These are phyloP conservation scores for Drosophila tani DNA, from an alignment of 1,140 invertebrate species.

Conservation along the genomic window DNA sequence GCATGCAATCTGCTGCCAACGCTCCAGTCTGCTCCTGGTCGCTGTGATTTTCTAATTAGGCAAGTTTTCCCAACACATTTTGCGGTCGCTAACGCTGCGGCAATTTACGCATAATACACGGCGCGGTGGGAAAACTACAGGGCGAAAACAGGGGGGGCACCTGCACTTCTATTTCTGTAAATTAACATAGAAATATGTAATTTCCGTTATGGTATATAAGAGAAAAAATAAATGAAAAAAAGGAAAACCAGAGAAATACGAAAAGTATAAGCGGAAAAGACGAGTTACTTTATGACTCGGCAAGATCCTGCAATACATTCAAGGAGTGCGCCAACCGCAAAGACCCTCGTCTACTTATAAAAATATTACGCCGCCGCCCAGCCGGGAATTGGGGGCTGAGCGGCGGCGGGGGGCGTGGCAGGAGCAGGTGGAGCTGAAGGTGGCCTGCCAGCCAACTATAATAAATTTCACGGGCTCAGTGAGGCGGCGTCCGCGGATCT, in stretches of 20 bases:
- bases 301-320: constrained; percentile 62
- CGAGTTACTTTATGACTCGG: constrained; percentile 69
- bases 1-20: constrained; percentile 47
- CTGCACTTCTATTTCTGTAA: constrained; percentile 55
- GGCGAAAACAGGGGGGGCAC: neutral
- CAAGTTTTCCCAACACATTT: constrained; percentile 61
- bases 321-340: constrained; percentile 42
- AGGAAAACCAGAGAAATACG: constrained; percentile 28
- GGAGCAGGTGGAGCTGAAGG: constrained; percentile 5
- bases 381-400: constrained; percentile 19
- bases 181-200: constrained; percentile 80
- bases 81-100: constrained; percentile 61
- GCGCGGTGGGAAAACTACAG: constrained; percentile 1
- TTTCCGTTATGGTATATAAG: constrained; percentile 56
- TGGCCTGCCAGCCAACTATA: constrained; percentile 45
- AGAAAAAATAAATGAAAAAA: constrained; percentile 17
- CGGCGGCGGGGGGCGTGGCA: constrained; percentile 7
- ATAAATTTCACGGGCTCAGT: constrained; percentile 74
- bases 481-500: constrained; percentile 50
- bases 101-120: constrained; percentile 67
- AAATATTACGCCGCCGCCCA: constrained; percentile 54
- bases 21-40: constrained; percentile 33
- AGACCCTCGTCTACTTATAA: constrained; percentile 64
- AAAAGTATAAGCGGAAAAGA: constrained; percentile 58
- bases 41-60: constrained; percentile 81